Base-by-base conservation (phyloP, 1,140 invertebrate species). In the Brachystomella parvula region DNA sequence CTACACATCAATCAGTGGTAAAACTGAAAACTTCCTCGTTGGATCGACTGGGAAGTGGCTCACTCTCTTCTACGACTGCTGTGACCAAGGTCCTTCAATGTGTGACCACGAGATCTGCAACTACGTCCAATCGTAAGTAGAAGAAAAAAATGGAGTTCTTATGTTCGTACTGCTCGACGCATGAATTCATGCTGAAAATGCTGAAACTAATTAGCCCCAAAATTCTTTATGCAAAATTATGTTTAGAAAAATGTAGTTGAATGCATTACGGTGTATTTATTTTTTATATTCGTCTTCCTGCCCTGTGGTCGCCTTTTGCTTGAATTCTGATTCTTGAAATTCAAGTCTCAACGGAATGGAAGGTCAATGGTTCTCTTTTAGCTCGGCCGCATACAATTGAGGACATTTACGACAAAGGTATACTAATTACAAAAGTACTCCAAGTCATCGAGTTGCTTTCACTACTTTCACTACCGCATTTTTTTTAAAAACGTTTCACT, bases 391-490 rank as follows among this genome's bases (percentile, higher is more conserved):
- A 73, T 64, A 73, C 71, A 32, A 64, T 73, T 62, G 71, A 73
- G 66, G 65, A 73, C 68, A 73, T 73, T 70, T 73, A 73, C 56
- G 47, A 64, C 57, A 69, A 73, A 73, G 71, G 71, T 73, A 73
- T 70, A 35, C 47, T 61, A 24, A 49, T 66, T 32, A 39, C 24
- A 33, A 2, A 49, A 19, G 44, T 15, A 62, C 31, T n/a, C 24
- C 39, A 60, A 21, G 35, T 39, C 57, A 44, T 53, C 53, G 35
- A 35, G 24, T 35, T 57, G 47, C n/a, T 58, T 58, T 35, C 19
- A 56, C 53, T 24, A 39, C 57, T 64, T 64, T 64, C 53, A 32
- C 53, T 47, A 63, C 29, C 35, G 32, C 28, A 33, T 32, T 26
- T 56, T 31, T 39, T 6, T 39, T 6, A 17, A 15, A 17, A 24